A percentile compares a stretch with the other conserved stretches of the same genome.
phyloP scores from a whole-genome alignment of 1,140 invertebrate species.

The Bombus polaris region DNA sequence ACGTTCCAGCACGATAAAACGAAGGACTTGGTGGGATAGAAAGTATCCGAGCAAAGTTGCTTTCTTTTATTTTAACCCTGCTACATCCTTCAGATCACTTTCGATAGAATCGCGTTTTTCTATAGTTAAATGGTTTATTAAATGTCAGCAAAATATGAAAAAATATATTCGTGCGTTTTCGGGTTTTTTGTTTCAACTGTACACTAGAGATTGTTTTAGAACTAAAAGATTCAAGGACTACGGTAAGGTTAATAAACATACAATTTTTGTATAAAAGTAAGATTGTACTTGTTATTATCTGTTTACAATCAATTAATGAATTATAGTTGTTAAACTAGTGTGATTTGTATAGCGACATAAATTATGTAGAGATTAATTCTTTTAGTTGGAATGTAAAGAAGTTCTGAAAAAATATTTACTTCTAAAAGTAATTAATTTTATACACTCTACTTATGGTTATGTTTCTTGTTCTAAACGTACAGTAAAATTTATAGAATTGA shows the following conservation, averaged over 20 bases:
- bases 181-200: neutral
- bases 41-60: neutral
- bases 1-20: neutral
- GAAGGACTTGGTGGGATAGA: neutral
- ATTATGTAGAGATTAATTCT: neutral
- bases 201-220: neutral
- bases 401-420: too few relatives aligned
- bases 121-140: too few relatives aligned
- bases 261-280: neutral
- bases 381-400: neutral
- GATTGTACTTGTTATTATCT: neutral
- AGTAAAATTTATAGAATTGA: neutral
- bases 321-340: too few relatives aligned
- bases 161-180: too few relatives aligned
- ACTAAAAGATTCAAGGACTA: neutral
- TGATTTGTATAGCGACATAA: too few relatives aligned
- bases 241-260: neutral
- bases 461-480: neutral
- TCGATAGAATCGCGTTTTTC: too few relatives aligned
- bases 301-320: neutral
- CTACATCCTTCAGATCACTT: too few relatives aligned
- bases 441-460: neutral
- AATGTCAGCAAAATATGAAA: too few relatives aligned
- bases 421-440: neutral
- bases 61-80: neutral